Evolutionary conservation across 2,113 vertebrate species (phyloP).

Genomic region (Hyperoodon ampullatus): DNA sequence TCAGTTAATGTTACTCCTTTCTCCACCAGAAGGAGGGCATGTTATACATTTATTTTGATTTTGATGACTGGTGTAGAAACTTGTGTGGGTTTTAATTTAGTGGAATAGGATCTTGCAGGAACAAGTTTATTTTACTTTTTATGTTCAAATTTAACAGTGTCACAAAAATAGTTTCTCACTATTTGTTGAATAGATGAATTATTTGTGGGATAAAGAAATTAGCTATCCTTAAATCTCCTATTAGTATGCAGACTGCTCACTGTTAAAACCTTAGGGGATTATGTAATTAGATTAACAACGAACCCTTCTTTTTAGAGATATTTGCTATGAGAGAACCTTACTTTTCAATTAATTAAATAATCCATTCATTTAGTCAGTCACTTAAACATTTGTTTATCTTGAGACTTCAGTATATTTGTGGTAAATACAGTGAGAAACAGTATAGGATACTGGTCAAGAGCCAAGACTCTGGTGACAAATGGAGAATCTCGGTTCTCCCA

Average conservation of each 20-base stretch:
- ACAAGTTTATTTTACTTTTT: slow-evolving; percentile 51
- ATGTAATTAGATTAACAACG: slow-evolving; percentile 6
- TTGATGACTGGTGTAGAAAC: slow-evolving; percentile 46
- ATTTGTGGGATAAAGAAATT: slow-evolving; percentile 37
- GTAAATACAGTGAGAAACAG: neutral
- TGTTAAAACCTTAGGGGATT: neutral
- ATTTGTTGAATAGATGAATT: slow-evolving; percentile 42
- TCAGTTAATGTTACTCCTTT: neutral
- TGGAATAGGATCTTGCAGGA: slow-evolving; percentile 8
- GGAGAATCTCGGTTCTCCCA: neutral
- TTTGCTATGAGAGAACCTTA: slow-evolving; percentile 32
- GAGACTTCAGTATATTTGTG: slow-evolving; percentile 4
- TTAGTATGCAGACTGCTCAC: neutral
- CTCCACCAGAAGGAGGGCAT: neutral
- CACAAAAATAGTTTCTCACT: slow-evolving; percentile 40
- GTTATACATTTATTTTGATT: slow-evolving; percentile 13
- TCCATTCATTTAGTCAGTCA: neutral
- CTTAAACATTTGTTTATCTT: slow-evolving; percentile 34
- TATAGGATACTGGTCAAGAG: neutral
- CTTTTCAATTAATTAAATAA: slow-evolving; percentile 46
- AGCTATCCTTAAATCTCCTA: neutral
- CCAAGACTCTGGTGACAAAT: neutral
- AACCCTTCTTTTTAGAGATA: slow-evolving; percentile 12
- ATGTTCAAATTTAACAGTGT: slow-evolving; percentile 24
- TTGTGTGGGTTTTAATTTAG: slow-evolving; percentile 24